Evolutionary conservation across 1,140 invertebrate species (phyloP).

Genomic region (Elymnias hypermnestra): DNA sequence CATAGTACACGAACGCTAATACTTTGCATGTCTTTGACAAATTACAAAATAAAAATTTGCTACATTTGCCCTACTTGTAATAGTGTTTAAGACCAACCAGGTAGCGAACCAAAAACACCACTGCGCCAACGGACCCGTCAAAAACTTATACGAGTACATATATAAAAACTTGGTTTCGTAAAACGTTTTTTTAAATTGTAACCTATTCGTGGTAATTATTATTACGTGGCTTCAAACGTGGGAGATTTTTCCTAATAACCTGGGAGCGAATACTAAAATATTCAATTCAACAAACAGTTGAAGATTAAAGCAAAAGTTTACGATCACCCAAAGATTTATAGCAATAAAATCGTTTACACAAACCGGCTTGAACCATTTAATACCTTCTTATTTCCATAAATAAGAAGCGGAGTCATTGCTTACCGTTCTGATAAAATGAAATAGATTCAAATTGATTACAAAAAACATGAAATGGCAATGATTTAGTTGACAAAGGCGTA

Average conservation of each 20-base stretch:
- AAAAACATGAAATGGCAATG: constrained; percentile 17
- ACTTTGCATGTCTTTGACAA: too few relatives aligned
- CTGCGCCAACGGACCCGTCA: too few relatives aligned
- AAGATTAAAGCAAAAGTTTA: not conserved
- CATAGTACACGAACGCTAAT: too few relatives aligned
- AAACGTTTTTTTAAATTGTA: too few relatives aligned
- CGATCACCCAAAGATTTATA: constrained; percentile 2
- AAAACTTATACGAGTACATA: too few relatives aligned
- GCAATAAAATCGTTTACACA: not conserved
- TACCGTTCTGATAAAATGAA: constrained; percentile 9
- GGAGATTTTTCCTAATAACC: not conserved
- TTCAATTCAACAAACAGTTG: not conserved
- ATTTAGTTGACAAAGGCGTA: constrained; percentile 7
- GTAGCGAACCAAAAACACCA: too few relatives aligned
- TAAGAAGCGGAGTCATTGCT: constrained; percentile 5
- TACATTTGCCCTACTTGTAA: too few relatives aligned
- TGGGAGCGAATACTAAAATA: not conserved
- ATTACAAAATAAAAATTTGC: too few relatives aligned
- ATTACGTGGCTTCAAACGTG: too few relatives aligned
- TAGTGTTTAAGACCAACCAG: too few relatives aligned
- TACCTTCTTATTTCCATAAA: constrained; percentile 8
- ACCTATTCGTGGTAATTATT: too few relatives aligned
- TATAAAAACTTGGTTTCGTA: too few relatives aligned
- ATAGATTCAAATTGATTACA: constrained; percentile 17
- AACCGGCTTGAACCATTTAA: constrained; percentile 2